phyloP scores from a whole-genome alignment of 2,888 invertebrate genomes.

The Drosophila kanekoi region DNA sequence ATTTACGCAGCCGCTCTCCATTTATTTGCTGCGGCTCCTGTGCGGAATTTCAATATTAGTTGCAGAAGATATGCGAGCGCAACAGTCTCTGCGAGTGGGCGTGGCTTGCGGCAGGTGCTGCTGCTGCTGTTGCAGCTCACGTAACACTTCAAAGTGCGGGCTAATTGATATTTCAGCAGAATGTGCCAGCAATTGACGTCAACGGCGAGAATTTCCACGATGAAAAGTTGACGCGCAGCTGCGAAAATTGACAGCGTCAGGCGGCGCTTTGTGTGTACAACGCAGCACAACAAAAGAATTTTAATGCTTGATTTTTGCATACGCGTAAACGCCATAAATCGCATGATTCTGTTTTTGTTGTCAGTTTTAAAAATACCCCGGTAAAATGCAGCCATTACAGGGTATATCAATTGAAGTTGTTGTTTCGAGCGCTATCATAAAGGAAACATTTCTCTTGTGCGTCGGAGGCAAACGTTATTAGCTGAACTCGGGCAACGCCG shows the following conservation, averaged over 20 bases:
- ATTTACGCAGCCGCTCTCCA: conserved; percentile 50
- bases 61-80: conserved; percentile 60
- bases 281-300: conserved; percentile 25
- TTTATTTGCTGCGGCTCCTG: conserved; percentile 62
- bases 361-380: conserved; percentile 51
- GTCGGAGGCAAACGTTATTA: no score
- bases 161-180: conserved; percentile 80
- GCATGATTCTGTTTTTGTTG: conserved; percentile 54
- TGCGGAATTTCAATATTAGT: conserved; percentile 76
- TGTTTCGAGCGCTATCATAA: no score
- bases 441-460: no score
- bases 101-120: background rate
- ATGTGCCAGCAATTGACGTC: conserved; percentile 56
- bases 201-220: conserved; percentile 20
- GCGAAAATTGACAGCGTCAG: conserved; percentile 50
- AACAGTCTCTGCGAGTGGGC: conserved; percentile 34
- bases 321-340: conserved; percentile 69
- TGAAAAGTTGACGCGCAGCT: conserved; percentile 37
- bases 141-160: conserved; percentile 75
- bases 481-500: no score
- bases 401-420: background rate
- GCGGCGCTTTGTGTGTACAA: conserved; percentile 55
- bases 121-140: conserved; percentile 42
- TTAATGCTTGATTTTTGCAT: background rate
- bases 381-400: background rate